Percentiles rank a stretch among this genome's conserved stretches.
Conservation (phyloP, 2,797 vertebrate genomes). For the Danio choprae region DNA sequence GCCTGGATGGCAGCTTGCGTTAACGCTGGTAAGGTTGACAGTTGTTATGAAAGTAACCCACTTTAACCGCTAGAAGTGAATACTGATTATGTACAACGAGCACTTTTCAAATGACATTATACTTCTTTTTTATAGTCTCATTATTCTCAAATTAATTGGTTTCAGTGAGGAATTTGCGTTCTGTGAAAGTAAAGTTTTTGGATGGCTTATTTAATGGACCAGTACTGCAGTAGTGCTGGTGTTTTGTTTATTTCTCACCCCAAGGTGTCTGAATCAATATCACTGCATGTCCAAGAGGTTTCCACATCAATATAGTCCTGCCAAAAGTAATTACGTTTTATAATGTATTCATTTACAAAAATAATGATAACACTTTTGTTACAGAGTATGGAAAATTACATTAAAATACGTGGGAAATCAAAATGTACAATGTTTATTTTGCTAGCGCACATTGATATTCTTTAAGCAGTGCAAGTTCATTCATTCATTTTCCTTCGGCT, state of each 20-base stretch:
- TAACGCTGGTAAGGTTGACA: neutral
- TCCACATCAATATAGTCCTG: neutral
- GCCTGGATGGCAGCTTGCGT: neutral
- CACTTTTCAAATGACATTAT: neutral
- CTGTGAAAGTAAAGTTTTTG: neutral
- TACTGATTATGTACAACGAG: neutral
- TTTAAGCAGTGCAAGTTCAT: no score
- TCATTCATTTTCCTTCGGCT: no score
- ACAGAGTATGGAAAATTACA: no score
- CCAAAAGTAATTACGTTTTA: neutral
- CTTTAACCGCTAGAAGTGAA: neutral
- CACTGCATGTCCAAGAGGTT: neutral
- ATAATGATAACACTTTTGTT: no score
- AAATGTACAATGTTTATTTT: no score
- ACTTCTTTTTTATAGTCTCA: neutral
- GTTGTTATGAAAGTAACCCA: neutral
- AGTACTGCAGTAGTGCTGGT: neutral
- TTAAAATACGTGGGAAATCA: no score
- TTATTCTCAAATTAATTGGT: neutral
- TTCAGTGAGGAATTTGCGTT: neutral
- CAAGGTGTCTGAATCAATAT: neutral
- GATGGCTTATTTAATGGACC: neutral
- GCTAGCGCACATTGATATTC: no score
- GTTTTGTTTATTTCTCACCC: neutral
- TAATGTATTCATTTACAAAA: no score